These are phyloP conservation scores for Drosophila teissieri DNA, from an alignment of 1,140 invertebrate species.

Conservation along the genomic window DNA sequence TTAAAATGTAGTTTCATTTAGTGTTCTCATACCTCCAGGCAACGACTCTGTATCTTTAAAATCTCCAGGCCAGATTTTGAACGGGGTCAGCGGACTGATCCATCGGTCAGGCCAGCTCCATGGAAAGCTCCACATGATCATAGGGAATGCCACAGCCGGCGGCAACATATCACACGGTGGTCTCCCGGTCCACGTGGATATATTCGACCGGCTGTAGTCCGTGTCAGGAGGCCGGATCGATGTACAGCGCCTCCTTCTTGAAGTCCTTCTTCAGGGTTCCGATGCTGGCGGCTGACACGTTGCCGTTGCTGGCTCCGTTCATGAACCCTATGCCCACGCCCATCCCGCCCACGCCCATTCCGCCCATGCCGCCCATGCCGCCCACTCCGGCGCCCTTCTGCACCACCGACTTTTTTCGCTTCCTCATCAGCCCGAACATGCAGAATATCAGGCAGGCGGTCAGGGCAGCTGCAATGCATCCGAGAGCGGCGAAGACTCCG, in stretches of 20 bases:
- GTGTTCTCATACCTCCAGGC: constrained; percentile 51
- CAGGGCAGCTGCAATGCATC: constrained; percentile 86
- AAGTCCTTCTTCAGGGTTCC: constrained; percentile 84
- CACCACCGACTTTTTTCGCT: constrained; percentile 86
- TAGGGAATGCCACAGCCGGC: constrained; percentile 68
- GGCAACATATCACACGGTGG: constrained; percentile 90
- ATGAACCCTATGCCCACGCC: constrained; percentile 84
- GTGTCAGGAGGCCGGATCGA: constrained; percentile 90
- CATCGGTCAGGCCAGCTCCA: constrained; percentile 59
- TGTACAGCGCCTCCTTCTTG: constrained; percentile 86
- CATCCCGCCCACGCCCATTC: constrained; percentile 77
- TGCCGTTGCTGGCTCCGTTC: constrained; percentile 78
- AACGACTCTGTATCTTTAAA: constrained; percentile 63
- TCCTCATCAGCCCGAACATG: constrained; percentile 85
- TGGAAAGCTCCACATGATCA: constrained; percentile 66
- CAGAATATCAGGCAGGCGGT: constrained; percentile 86
- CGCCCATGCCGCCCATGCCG: constrained; percentile 52
- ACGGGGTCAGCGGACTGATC: constrained; percentile 33
- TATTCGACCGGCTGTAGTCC: constrained; percentile 94
- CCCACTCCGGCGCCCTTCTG: constrained; percentile 85
- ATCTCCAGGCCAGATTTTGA: constrained; percentile 67
- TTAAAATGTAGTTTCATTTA: constrained; percentile 61
- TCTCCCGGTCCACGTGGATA: constrained; percentile 94
- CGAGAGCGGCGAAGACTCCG: constrained; percentile 86
- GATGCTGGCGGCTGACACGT: constrained; percentile 71